Conservation (phyloP, 2,888 invertebrate species). For the Beris morrisii region DNA sequence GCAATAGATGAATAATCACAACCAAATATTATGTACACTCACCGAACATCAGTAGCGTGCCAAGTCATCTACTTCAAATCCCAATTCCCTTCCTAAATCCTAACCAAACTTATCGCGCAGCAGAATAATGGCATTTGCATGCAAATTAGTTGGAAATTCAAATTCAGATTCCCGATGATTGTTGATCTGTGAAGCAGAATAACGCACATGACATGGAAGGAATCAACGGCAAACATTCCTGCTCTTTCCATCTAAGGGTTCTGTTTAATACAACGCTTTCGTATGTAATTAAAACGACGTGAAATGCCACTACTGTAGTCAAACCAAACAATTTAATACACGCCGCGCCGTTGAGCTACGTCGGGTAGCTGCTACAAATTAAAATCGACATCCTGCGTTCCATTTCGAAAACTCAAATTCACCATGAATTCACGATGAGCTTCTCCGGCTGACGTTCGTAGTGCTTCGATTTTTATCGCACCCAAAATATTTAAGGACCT, state of each 20-base stretch:
- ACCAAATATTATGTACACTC: conserved; percentile 22
- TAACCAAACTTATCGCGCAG: too few species aligned
- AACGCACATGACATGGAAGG: conserved; percentile 1
- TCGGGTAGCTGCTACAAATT: too few species aligned
- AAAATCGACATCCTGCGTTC: too few species aligned
- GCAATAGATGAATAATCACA: too few species aligned
- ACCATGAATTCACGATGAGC: too few species aligned
- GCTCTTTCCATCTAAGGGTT: conserved; percentile 7
- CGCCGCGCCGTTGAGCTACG: too few species aligned
- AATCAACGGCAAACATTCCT: conserved; percentile 22
- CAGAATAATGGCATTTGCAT: conserved; percentile 23
- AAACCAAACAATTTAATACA: too few species aligned
- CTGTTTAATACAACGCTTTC: conserved; percentile 24
- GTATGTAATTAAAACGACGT: conserved; percentile 30
- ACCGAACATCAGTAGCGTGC: conserved; percentile 14
- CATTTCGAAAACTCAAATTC: too few species aligned
- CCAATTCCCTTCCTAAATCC: not conserved
- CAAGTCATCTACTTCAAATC: conserved; percentile 11
- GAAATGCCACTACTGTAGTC: conserved; percentile 22
- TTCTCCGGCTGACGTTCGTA: too few species aligned
- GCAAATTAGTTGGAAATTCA: conserved; percentile 30
- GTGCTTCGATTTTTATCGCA: too few species aligned
- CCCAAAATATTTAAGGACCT: too few species aligned
- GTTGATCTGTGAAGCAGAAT: conserved; percentile 25
- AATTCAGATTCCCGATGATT: conserved; percentile 25